These are phyloP conservation scores for Hipparchia sbordonii DNA, from an alignment of 2,888 invertebrate species.

Conservation along the genomic window DNA sequence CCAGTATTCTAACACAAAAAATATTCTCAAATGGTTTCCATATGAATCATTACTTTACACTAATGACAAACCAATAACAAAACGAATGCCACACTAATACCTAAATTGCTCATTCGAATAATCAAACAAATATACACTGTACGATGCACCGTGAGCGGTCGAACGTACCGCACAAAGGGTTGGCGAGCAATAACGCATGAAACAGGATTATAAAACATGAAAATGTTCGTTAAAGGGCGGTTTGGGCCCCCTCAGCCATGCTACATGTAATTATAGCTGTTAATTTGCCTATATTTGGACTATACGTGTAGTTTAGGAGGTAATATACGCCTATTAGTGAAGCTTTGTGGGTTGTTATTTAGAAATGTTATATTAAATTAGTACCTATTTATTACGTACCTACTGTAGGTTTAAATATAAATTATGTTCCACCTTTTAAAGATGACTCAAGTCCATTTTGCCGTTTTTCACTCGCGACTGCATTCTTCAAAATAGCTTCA, in stretches of 20 bases:
- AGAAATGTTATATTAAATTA: too few species aligned
- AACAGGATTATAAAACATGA: constrained; percentile 81
- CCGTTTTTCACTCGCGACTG: too few species aligned
- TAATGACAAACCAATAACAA: constrained; percentile 19
- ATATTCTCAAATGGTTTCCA: too few species aligned
- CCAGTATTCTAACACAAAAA: too few species aligned
- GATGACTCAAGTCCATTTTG: too few species aligned
- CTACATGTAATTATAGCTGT: constrained; percentile 75
- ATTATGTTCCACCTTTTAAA: too few species aligned
- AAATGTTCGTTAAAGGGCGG: constrained; percentile 73
- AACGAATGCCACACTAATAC: constrained; percentile 14
- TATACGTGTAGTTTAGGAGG: neutral
- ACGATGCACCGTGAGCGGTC: constrained; percentile 52
- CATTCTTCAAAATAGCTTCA: too few species aligned
- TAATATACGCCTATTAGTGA: neutral
- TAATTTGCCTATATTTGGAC: constrained; percentile 57
- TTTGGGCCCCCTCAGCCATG: constrained; percentile 51
- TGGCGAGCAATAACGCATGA: constrained; percentile 77
- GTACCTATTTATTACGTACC: too few species aligned
- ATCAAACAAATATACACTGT: constrained; percentile 36
- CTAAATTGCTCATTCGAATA: constrained; percentile 36
- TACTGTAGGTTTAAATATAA: too few species aligned
- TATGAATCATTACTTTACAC: neutral
- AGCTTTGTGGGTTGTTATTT: neutral
- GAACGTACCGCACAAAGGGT: constrained; percentile 63